Evolutionary conservation across 2,113 vertebrate genomes (phyloP).

Genomic region (human): DNA sequence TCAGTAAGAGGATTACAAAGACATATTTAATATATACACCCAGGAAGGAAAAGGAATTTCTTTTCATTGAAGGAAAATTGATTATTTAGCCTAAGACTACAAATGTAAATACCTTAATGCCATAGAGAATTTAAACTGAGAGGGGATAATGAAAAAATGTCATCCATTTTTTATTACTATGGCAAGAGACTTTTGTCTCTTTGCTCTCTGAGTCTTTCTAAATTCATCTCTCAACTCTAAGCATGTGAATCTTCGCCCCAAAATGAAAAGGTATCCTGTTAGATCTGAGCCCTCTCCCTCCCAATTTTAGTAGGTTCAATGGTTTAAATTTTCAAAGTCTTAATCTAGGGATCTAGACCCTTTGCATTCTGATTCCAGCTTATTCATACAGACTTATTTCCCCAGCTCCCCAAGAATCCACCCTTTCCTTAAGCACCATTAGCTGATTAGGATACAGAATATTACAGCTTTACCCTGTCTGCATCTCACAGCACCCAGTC

Average conservation of each 20-base stretch:
- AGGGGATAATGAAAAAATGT: not conserved
- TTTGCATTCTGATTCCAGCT: not conserved
- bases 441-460: not conserved
- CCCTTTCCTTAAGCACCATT: not conserved
- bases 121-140: not conserved
- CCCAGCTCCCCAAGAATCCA: not conserved
- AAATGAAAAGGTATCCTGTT: not conserved
- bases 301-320: not conserved
- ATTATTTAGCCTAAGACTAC: not conserved
- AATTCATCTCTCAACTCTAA: not conserved
- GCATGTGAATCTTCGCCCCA: not conserved
- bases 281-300: not conserved
- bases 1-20: not conserved
- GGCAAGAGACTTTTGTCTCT: not conserved
- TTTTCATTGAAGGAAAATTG: not conserved
- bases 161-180: not conserved
- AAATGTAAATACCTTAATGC: not conserved
- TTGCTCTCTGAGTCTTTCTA: not conserved
- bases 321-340: not conserved
- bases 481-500: fast-evolving
- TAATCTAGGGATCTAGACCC: not conserved
- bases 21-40: not conserved
- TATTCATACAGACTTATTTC: not conserved
- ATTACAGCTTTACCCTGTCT: not conserved
- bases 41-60: not conserved